Evolutionary conservation across 2,888 invertebrate genomes (phyloP), one percentile per base, ranked within the genome.

Genomic region (Megaustenia siamemsis): DNA sequence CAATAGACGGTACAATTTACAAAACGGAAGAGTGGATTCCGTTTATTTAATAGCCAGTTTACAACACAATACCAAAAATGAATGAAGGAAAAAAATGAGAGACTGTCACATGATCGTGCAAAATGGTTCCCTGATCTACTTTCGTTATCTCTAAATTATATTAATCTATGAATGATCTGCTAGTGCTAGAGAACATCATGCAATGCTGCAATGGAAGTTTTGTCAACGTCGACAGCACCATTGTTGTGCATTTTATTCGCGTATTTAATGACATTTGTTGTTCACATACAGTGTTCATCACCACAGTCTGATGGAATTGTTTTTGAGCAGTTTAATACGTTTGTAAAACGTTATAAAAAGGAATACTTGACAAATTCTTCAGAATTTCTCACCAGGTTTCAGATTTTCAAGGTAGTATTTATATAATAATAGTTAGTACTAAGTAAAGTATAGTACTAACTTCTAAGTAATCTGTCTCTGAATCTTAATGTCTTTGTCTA

Each of bases 331-430:
- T 82, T 82, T 66, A 18, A 45, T 21, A 35, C 63, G 8, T 82
- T 43, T 63, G 66, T 49, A 45, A 32, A 35, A 10, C n/a, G 53
- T 28, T 60, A 82, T 38, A 82, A 73, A 28, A 73, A 60, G 24
- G 35, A 56, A 28, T 82, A 82, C 28, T 35, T 68, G 15, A 75
- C 32, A n/a, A 82, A 82, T 82, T 82, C 82, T 35, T 45, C 82
- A 32, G 82, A 82, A 35, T 75, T 82, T 60, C 45, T 75, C 1
- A 12, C 32, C 15, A 53, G 82, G 35, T 82, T 82, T 73, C 32
- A 75, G n/a, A 75, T 63, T 63, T 82, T 82, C 75, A 43, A 75
- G 82, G 73, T 75, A 63, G 18, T 35, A 45, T 21, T 40, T n/a
- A 32, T 76, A 45, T 28, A 45, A 24, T 10, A 32, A n/a, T 6